These are phyloP conservation scores for Hiodon tergisus DNA, from an alignment of 2,113 vertebrate species.

Conservation along the genomic window DNA sequence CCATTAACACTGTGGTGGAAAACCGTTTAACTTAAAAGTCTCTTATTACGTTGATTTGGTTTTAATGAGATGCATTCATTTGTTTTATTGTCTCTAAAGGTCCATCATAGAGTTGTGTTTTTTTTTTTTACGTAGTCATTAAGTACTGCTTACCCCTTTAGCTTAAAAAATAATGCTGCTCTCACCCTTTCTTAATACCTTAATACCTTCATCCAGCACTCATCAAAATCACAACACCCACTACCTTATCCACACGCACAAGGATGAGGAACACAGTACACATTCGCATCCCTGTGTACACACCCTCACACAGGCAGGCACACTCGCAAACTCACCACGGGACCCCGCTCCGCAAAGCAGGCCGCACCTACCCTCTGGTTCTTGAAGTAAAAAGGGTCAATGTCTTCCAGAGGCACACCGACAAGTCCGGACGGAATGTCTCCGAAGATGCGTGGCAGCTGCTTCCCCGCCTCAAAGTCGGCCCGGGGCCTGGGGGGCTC, in stretches of 20 bases:
- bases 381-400: constrained; percentile 75
- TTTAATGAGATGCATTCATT: not conserved
- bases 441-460: constrained; percentile 78
- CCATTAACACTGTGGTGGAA: too few species aligned
- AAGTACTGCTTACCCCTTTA: not conserved
- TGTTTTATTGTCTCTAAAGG: not conserved
- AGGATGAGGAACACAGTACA: not conserved
- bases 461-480: constrained; percentile 82
- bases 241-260: not conserved
- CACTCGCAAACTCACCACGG: not conserved
- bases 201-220: not conserved
- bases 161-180: not conserved
- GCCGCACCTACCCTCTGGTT: constrained; percentile 68
- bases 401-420: constrained; percentile 79
- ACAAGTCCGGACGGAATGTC: constrained; percentile 76
- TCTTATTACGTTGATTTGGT: too few species aligned
- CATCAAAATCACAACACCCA: not conserved
- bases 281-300: not conserved
- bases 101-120: not conserved
- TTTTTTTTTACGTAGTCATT: not conserved
- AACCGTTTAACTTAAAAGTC: too few species aligned
- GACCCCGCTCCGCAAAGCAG: not conserved
- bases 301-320: not conserved
- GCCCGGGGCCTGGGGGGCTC: constrained; percentile 66
- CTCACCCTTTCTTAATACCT: not conserved